These are phyloP conservation scores for Venustoraphidia nigricollis DNA, from an alignment of 2,888 invertebrate genomes.

Conservation along the genomic window DNA sequence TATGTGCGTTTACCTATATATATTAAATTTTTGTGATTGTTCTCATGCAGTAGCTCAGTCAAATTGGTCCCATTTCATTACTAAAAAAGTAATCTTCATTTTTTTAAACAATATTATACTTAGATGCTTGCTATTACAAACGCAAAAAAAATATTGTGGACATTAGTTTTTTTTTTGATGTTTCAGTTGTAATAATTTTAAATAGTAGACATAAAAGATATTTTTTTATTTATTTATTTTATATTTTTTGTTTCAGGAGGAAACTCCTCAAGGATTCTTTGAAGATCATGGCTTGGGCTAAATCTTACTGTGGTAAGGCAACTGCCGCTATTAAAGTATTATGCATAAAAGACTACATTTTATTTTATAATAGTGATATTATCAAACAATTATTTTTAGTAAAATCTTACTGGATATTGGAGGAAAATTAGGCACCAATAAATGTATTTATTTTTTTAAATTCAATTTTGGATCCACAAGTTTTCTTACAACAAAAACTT, in stretches of 20 bases:
- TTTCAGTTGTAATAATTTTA: neutral
- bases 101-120: neutral
- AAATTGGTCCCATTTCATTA: no score
- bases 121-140: neutral
- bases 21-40: conserved; percentile 15
- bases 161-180: neutral
- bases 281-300: conserved; percentile 97
- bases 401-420: no score
- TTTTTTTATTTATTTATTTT: conserved; percentile 6
- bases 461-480: no score
- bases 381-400: no score
- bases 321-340: no score
- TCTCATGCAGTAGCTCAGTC: no score
- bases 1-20: conserved; percentile 26
- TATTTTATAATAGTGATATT: no score
- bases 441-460: no score
- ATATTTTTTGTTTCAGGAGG: conserved; percentile 77
- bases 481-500: no score
- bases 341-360: no score
- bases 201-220: neutral
- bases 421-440: no score
- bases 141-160: neutral
- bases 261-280: conserved; percentile 98
- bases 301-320: conserved; percentile 14
- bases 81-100: no score